Evolutionary conservation across 2,888 invertebrate genomes (phyloP).

Genomic region (Macrosiphum euphorbiae): DNA sequence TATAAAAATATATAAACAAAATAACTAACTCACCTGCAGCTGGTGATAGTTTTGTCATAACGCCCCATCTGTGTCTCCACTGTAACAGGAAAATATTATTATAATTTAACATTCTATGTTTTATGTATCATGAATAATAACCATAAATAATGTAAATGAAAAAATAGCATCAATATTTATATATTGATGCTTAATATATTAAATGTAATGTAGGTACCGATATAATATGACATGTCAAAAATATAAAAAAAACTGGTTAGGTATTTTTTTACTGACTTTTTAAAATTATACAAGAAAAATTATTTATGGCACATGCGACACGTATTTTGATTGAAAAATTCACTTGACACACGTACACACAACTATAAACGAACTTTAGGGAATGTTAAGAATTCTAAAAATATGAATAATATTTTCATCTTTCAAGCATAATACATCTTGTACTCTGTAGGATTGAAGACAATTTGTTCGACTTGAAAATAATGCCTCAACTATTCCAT

Average conservation of each 20-base stretch:
- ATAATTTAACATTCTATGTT: background rate
- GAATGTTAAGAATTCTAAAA: conserved; percentile 1
- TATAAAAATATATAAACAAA: conserved; percentile 1
- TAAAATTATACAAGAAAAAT: conserved; percentile 1
- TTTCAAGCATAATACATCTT: background rate
- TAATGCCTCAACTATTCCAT: background rate
- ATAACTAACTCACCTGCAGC: conserved; percentile 81
- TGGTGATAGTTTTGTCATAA: conserved; percentile 89
- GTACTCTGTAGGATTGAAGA: background rate
- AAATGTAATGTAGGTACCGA: background rate
- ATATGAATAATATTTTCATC: conserved; percentile 32
- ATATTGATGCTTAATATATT: conserved; percentile 19
- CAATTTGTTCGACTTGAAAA: background rate
- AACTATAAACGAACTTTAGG: conserved; percentile 36
- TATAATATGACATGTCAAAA: conserved; percentile 26
- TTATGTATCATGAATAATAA: conserved; percentile 2
- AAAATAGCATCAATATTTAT: conserved; percentile 31
- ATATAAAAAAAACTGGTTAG: conserved; percentile 29
- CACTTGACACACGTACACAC: conserved; percentile 11
- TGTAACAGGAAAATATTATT: conserved; percentile 75
- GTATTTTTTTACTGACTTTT: background rate
- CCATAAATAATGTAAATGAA: conserved; percentile 19
- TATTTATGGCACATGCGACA: conserved; percentile 17
- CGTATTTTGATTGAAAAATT: conserved; percentile 38
- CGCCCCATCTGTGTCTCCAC: conserved; percentile 94